phyloP scores from a whole-genome alignment of 1,140 invertebrate genomes.

The Hesperophylax magnus region DNA sequence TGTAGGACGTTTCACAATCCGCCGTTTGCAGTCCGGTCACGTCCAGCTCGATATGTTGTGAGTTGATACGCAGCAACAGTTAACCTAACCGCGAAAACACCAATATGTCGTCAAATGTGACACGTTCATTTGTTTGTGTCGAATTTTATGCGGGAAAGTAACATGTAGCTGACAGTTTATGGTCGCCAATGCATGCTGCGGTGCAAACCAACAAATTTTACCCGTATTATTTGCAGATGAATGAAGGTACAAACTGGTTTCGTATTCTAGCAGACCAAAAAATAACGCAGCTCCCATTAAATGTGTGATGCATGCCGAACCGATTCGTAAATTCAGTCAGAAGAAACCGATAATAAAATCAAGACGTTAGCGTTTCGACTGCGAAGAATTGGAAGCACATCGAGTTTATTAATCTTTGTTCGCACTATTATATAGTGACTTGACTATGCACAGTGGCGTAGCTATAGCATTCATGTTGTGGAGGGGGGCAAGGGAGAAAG shows the following conservation, averaged over 20 bases:
- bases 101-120: constrained; percentile 31
- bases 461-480: no score
- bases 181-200: not conserved
- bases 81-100: constrained; percentile 22
- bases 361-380: no score
- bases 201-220: not conserved
- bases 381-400: no score
- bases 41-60: constrained; percentile 8
- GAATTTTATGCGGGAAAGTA: constrained; percentile 29
- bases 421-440: no score
- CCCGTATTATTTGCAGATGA: not conserved
- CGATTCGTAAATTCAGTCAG: no score
- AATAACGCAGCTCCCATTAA: no score
- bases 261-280: not conserved
- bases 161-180: constrained; percentile 21
- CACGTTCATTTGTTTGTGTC: constrained; percentile 13
- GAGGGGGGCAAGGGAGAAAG: no score
- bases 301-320: no score
- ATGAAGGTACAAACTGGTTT: not conserved
- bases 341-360: not conserved
- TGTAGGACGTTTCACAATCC: not conserved
- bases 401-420: no score
- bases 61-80: constrained; percentile 23
- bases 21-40: constrained; percentile 18
- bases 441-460: no score